Evolutionary conservation across 2,888 invertebrate species (phyloP), one percentile per base, ranked within the genome.

Genomic region (Athripsodes cinereus): DNA sequence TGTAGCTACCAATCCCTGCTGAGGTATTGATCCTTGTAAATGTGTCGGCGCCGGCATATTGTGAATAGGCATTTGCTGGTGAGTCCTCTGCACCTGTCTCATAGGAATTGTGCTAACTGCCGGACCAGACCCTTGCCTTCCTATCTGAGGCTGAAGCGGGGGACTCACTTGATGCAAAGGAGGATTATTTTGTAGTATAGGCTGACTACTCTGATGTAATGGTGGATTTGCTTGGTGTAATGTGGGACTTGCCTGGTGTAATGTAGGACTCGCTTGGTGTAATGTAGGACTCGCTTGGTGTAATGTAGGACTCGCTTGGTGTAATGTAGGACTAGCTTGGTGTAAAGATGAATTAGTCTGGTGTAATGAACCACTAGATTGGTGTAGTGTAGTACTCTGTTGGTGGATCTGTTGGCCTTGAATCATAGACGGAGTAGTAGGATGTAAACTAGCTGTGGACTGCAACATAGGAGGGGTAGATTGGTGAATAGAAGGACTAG

Each of bases 1-100:
- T 1, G 77, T 66, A 2, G 72, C 73, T 58, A 69, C 76, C 58
- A 78, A 58, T 65, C 74, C 77, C 57, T 71, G 40, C 40, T 40
- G 40, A 5, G 40, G 40, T 40, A 40, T 19, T 19, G 21, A 47
- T 47, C 53, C 49, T 54, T 48, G 55, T 16, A 61, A 22, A 55
- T 52, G 51, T 34, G 54, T 20, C 2, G 69, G 70, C 48, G 72
- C 72, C 2, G 72, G 75, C 63, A 76, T 63, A 22, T 71, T 73
- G 68, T 77, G 78, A 35, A 78, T 67, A 0, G 70, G 60, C 62
- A 74, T 74, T 57, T 74, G 75, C 0, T 69, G 69, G 49, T 74
- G 75, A 0, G 71, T 18, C 26, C 59, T 34, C 18, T 49, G 61
- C n/a, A 58, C 53, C 22, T 58, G 61, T 49, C 58, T 22, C 34